Percentiles rank a stretch among this genome's conserved stretches.
Evolutionary conservation across 1,140 invertebrate genomes (phyloP).

Genomic region (Coenobita brevimanus): DNA sequence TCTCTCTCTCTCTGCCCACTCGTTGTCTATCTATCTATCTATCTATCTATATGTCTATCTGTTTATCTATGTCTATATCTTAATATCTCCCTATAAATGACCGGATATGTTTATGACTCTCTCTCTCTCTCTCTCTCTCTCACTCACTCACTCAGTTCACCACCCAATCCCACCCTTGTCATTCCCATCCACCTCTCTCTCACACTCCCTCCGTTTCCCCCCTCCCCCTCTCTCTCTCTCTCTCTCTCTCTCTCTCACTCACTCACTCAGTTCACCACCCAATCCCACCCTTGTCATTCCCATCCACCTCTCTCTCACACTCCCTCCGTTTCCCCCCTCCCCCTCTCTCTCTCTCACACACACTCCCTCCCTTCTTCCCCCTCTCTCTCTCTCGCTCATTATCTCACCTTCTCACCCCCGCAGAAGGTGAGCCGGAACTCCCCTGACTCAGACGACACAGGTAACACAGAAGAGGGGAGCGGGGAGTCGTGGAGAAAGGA

Average conservation of each 20-base stretch:
- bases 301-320: neutral
- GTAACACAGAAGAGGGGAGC: conserved; percentile 69
- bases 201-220: neutral
- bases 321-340: neutral
- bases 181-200: neutral
- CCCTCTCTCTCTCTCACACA: neutral
- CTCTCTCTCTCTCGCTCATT: neutral
- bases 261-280: neutral
- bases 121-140: neutral
- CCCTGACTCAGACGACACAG: conserved; percentile 82
- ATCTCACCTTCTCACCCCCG: too few relatives aligned
- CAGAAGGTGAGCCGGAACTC: conserved; percentile 73
- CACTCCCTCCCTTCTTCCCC: neutral
- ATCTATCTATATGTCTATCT: too few relatives aligned
- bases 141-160: neutral
- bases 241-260: neutral
- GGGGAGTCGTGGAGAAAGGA: conserved; percentile 86
- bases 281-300: neutral
- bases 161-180: too few relatives aligned
- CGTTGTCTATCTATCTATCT: too few relatives aligned
- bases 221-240: neutral
- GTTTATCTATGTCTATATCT: too few relatives aligned
- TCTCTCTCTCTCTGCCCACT: too few relatives aligned
- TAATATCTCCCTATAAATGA: too few relatives aligned
- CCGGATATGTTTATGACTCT: too few relatives aligned